Conservation (phyloP, 1,140 invertebrate genomes). For the Batillaria attramentaria region DNA sequence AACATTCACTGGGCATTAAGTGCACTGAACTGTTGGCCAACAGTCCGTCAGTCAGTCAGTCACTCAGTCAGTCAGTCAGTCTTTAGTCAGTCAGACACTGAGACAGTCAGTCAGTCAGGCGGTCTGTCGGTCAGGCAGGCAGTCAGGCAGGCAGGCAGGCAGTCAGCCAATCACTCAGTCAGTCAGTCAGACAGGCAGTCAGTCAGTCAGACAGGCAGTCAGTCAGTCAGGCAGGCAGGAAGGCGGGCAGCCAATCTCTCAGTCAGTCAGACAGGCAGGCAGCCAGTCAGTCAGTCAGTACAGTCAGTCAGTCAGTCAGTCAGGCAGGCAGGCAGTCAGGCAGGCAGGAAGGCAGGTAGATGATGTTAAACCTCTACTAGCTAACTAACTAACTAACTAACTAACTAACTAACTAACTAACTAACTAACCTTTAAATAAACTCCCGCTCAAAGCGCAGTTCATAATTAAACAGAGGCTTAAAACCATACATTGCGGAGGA, state of each 20-base stretch:
- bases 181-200: neutral
- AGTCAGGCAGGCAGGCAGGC: slow-evolving; percentile 15
- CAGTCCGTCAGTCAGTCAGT: too few relatives aligned
- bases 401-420: too few relatives aligned
- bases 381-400: too few relatives aligned
- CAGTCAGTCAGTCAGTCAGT: slow-evolving; percentile 32
- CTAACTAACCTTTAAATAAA: too few relatives aligned
- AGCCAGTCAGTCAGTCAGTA: slow-evolving; percentile 43
- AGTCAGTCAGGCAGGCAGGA: slow-evolving; percentile 46
- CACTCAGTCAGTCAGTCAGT: slow-evolving; percentile 37
- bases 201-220: neutral
- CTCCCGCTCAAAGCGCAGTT: too few relatives aligned
- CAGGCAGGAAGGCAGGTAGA: too few relatives aligned
- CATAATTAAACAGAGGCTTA: too few relatives aligned
- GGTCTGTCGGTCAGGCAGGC: slow-evolving; percentile 41
- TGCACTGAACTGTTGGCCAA: too few relatives aligned
- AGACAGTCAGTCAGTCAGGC: neutral
- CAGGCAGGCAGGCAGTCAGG: too few relatives aligned
- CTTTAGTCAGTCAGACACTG: neutral
- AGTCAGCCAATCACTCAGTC: slow-evolving; percentile 42
- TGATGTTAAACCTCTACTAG: too few relatives aligned
- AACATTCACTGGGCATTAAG: too few relatives aligned
- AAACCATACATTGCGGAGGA: too few relatives aligned
- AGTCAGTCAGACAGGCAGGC: slow-evolving; percentile 30
- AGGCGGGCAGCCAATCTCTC: slow-evolving; percentile 43